Evolutionary conservation across 1,140 invertebrate species (phyloP).

Genomic region (Panagrolaimus sp.): DNA sequence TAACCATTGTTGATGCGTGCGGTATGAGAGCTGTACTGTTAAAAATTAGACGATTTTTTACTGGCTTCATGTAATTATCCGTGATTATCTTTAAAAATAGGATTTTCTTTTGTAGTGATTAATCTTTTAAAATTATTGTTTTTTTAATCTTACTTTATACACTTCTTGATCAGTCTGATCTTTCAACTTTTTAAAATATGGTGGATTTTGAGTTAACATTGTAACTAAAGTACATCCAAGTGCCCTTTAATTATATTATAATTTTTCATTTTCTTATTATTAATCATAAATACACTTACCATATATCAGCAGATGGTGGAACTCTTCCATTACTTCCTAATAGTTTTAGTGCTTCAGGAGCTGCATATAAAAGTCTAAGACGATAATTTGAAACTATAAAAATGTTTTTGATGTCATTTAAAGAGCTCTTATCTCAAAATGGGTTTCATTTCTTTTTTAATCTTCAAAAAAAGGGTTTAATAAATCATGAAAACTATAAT

Average conservation of each 20-base stretch:
- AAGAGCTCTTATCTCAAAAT: too few species aligned
- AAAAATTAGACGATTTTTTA: conserved; percentile 7
- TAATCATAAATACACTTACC: background rate
- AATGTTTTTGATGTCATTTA: too few species aligned
- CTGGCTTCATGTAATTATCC: conserved; percentile 11
- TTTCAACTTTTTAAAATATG: conserved; percentile 24
- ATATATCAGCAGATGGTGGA: conserved; percentile 24
- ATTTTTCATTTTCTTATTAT: background rate
- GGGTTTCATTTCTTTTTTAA: too few species aligned
- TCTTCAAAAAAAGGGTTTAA: too few species aligned
- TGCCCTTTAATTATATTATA: conserved; percentile 12
- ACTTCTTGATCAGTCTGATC: conserved; percentile 17
- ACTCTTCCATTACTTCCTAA: conserved; percentile 2
- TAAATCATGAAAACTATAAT: too few species aligned
- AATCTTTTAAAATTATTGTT: too few species aligned
- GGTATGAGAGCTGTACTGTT: conserved; percentile 15
- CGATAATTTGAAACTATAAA: conserved; percentile 18
- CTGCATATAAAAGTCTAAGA: conserved; percentile 13
- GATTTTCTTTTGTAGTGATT: too few species aligned
- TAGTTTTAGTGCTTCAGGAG: conserved; percentile 18
- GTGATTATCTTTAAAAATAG: conserved; percentile 13
- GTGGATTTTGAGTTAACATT: conserved; percentile 30
- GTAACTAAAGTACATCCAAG: conserved; percentile 30
- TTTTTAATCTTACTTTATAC: conserved; percentile 14
- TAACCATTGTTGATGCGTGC: background rate